Percentiles rank a stretch among this genome's conserved stretches.
Evolutionary conservation across 1,140 invertebrate species (phyloP).

Genomic region (Ctenoplectra terminalis): DNA sequence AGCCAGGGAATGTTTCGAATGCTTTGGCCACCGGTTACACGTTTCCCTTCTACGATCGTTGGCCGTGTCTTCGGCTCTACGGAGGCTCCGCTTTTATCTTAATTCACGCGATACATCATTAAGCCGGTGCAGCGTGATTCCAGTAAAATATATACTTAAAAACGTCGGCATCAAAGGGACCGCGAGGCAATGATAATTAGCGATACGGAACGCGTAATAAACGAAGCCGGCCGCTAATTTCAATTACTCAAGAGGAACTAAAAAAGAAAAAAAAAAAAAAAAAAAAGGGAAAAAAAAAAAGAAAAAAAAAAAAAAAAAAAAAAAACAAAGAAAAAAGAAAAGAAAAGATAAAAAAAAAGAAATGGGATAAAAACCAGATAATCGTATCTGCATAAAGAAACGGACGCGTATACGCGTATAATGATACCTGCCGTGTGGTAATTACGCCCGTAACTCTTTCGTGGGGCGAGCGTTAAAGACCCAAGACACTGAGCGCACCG

Average conservation of each 20-base stretch:
- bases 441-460: conserved; percentile 55
- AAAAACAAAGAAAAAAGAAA: conserved; percentile 66
- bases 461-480: conserved; percentile 48
- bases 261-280: neutral
- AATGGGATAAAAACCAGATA: conserved; percentile 49
- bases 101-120: conserved; percentile 56
- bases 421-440: conserved; percentile 56
- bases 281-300: neutral
- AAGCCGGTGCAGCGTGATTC: conserved; percentile 43
- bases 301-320: neutral
- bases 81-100: conserved; percentile 44
- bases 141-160: conserved; percentile 49
- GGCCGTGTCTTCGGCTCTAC: neutral
- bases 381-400: conserved; percentile 57
- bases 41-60: conserved; percentile 20
- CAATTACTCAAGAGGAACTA: conserved; percentile 28
- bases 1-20: conserved; percentile 25
- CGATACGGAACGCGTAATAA: conserved; percentile 56
- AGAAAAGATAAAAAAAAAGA: conserved; percentile 54
- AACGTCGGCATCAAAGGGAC: conserved; percentile 41
- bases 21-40: conserved; percentile 13
- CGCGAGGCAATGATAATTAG: conserved; percentile 49
- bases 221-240: conserved; percentile 55
- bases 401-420: conserved; percentile 48
- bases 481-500: conserved; percentile 34